These are phyloP conservation scores for Theretra japonica DNA, from an alignment of 2,888 invertebrate species.

Conservation along the genomic window DNA sequence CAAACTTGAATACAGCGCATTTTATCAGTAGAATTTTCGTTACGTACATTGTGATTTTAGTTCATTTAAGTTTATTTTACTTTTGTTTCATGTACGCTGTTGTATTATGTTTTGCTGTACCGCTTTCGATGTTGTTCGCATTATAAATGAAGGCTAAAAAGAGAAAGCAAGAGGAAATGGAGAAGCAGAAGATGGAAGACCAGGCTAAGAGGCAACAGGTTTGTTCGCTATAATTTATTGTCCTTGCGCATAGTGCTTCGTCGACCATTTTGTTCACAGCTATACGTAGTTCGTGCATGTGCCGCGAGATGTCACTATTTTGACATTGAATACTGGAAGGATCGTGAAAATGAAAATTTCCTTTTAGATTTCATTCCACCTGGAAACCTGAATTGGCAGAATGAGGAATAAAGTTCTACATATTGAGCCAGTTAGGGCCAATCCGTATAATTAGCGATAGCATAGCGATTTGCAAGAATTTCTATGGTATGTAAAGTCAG, in stretches of 20 bases:
- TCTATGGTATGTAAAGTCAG: too few species aligned
- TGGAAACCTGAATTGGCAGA: neutral
- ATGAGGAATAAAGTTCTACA: too few species aligned
- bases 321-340: neutral
- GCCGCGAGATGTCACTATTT: constrained; percentile 3
- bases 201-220: constrained; percentile 95
- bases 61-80: constrained; percentile 42
- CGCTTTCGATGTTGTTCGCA: constrained; percentile 84
- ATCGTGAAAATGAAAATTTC: neutral
- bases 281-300: constrained; percentile 15
- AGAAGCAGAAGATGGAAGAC: constrained; percentile 93
- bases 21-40: constrained; percentile 27
- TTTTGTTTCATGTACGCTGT: constrained; percentile 81
- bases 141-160: constrained; percentile 89
- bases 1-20: neutral
- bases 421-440: too few species aligned
- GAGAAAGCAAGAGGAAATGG: constrained; percentile 93
- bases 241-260: neutral
- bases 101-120: constrained; percentile 78
- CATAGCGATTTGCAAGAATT: too few species aligned
- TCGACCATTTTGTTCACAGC: neutral
- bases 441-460: too few species aligned
- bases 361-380: neutral
- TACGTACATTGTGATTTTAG: neutral
- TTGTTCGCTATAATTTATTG: constrained; percentile 46